Evolutionary conservation across 2,888 invertebrate genomes (phyloP), one percentile per base, ranked within the genome.

Genomic region (Crepidodera aurea): DNA sequence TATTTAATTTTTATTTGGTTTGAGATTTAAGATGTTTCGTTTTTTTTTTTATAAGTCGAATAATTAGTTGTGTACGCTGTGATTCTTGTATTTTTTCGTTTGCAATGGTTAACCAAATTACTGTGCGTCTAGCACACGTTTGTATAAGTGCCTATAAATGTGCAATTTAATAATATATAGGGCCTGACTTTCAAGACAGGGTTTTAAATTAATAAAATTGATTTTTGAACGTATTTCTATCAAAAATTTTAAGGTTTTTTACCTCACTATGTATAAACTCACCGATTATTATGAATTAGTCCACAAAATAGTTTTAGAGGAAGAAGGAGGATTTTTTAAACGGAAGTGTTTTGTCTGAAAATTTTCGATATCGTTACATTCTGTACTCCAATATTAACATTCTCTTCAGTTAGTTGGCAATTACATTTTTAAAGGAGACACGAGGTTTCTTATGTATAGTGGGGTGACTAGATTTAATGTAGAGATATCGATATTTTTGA

Each of bases 181-280:
- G 81, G 80, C 81, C 80, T 81, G 80, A 79, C 80, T 79, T 74
- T 76, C 77, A 75, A 34, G 76, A 78, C 78, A 78, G 78, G 78
- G 77, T 77, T 76, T 74, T 71, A 71, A 70, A 68, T 67, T 69
- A 70, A 70, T 73, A 72, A 73, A 72, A 4, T 22, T 74, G 70
- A 75, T 71, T 71, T 70, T 71, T 70, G 72, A 72, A 71, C 70
- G 69, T 70, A 66, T 68, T 71, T 70, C 70, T 73, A 73, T 70
- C 68, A 70, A 70, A 69, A 70, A 69, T 67, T 72, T 34, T 16
- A 40, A 71, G 71, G 71, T 73, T 73, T 71, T 72, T 63, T 73
- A 75, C 76, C 77, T 75, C 76, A 76, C 73, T 74, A 67, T 77
- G 78, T 79, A 78, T 75, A 78, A 78, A 77, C 73, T 72, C 73